Percentiles rank a stretch among this genome's conserved stretches.
Conservation (phyloP, 2,113 vertebrate genomes). For the Ciconia maguari region DNA sequence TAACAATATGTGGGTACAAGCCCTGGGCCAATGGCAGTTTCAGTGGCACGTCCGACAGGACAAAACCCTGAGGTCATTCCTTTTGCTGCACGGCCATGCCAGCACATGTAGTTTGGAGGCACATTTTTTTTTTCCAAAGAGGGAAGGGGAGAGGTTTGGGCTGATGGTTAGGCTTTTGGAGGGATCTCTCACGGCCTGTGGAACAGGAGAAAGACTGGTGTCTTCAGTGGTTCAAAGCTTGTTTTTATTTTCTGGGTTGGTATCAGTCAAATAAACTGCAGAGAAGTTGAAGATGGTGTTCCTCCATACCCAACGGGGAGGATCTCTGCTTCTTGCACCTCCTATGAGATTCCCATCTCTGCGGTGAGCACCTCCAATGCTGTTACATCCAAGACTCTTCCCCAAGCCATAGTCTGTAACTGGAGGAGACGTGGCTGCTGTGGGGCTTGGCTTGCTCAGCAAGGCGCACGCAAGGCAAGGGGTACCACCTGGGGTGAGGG, state of each 20-base stretch:
- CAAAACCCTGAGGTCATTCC: not conserved
- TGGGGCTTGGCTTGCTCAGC: not conserved
- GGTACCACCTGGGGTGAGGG: not conserved
- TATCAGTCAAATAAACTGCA: not conserved
- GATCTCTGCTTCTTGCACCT: not conserved
- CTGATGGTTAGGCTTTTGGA: not conserved
- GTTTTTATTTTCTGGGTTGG: not conserved
- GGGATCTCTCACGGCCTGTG: not conserved
- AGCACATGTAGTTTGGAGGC: not conserved
- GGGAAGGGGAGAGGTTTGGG: not conserved
- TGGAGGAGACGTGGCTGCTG: not conserved
- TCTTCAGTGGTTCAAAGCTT: not conserved
- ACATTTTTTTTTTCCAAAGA: not conserved
- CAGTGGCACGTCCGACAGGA: accelerated
- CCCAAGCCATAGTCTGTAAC: not conserved
- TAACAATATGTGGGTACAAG: not conserved
- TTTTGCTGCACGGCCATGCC: not conserved
- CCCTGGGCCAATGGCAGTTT: accelerated
- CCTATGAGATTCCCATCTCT: accelerated
- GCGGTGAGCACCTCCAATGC: not conserved
- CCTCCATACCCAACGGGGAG: not conserved
- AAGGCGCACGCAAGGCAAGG: not conserved
- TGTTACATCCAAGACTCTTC: not conserved
- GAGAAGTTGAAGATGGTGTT: not conserved
- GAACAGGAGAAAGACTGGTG: not conserved